Evolutionary conservation across 2,888 invertebrate species (phyloP), one percentile per base, ranked within the genome.

Genomic region (Ischnus inquisitorius): DNA sequence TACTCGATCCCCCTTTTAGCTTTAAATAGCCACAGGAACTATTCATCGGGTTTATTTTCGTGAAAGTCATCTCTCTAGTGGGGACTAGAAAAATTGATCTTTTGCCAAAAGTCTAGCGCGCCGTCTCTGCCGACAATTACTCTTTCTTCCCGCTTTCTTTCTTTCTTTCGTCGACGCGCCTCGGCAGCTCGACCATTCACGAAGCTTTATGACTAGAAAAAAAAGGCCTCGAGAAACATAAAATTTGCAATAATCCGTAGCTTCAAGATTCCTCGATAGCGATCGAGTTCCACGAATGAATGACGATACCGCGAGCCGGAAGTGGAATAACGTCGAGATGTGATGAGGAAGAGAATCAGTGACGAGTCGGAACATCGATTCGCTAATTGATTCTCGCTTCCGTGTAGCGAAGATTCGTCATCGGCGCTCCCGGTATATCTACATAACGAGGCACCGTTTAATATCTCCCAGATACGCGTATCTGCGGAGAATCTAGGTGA

Each of bases 361-460:
- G 83, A 80, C 77, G 77, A 76, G 69, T 54, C 43, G 60, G 16
- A 75, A 69, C 57, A 28, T 64, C 69, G 76, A 72, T 62, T 80
- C 57, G 22, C 54, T 64, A 84, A 84, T 81, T 84, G 46, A 74
- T 69, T 69, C 64, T 28, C 10, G 16, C 57, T 69, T 78, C 74
- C 72, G 41, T 43, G 48, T 81, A n/a, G 16, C 34, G 5, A 34
- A 69, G 25, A 69, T 69, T 84, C 77, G 74, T 81, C 81, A 84
- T 57, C 12, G 57, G 22, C 41, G 16, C 19, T 48, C 14, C 10
- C 16, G 14, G 25, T 60, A n/a, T 64, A 54, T 16, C n/a, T 34
- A 39, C 43, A 41, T 1, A 25, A 28, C 46, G n/a, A 3, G 22
- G 34, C 34, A 34, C 1, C 34, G 34, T 2, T 34, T 41, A 46